A percentile compares a stretch with the other conserved stretches of the same genome.
Evolutionary conservation across 53 echinoderm and acorn worm species (phyloP).

Genomic region (Paracentrotus lividus): DNA sequence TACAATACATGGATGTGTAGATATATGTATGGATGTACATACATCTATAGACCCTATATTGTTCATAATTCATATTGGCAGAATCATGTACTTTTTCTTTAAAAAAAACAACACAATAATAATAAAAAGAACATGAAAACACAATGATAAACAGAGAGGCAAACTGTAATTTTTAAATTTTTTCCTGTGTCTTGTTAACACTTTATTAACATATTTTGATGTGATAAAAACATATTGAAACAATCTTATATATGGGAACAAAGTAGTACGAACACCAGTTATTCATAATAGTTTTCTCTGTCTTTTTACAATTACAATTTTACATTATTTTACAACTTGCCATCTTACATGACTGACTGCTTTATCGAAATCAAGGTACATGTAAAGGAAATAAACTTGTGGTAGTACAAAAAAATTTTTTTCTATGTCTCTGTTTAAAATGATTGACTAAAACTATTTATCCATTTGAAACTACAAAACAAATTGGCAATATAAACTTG

Average conservation of each 20-base stretch:
- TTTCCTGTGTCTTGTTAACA: slow-evolving; percentile 49
- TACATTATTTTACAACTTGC: slow-evolving; percentile 56
- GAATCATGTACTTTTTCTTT: too few relatives aligned
- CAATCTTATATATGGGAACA: slow-evolving; percentile 63
- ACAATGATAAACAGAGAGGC: slow-evolving; percentile 9
- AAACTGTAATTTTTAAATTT: background rate
- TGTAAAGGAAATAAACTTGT: slow-evolving; percentile 21
- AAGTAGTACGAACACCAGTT: slow-evolving; percentile 69
- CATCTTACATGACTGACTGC: background rate
- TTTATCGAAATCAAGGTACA: slow-evolving; percentile 19
- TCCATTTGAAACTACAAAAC: background rate
- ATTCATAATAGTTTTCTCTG: slow-evolving; percentile 62
- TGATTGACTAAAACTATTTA: background rate
- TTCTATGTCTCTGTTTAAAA: background rate
- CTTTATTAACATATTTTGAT: slow-evolving; percentile 67
- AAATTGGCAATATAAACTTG: background rate
- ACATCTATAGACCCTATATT: too few relatives aligned
- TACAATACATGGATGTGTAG: too few relatives aligned
- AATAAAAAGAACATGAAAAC: background rate
- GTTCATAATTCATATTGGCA: too few relatives aligned
- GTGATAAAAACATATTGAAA: slow-evolving; percentile 71
- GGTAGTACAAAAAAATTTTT: slow-evolving; percentile 14
- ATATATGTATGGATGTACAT: too few relatives aligned
- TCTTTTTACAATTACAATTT: slow-evolving; percentile 57
- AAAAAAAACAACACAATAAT: too few relatives aligned